Conservation (phyloP, 2,888 invertebrate genomes). For the Octodonta nipae region DNA sequence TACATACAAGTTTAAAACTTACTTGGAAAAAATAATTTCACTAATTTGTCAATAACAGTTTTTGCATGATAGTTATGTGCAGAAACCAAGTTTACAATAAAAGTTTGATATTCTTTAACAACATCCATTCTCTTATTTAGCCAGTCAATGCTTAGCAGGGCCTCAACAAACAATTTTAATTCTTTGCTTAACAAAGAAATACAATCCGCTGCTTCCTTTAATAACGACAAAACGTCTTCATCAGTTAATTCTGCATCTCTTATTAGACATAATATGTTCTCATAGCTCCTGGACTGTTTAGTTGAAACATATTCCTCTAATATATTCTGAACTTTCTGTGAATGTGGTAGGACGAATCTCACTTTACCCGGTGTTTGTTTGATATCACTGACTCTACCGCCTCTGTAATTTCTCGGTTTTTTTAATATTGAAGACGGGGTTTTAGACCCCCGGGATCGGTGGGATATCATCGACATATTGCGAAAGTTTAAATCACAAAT, state of each 20-base stretch:
- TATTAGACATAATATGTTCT: constrained; percentile 39
- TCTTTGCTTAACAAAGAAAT: constrained; percentile 44
- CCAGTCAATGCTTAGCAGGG: constrained; percentile 48
- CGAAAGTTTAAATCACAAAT: no score
- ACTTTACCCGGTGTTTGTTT: constrained; percentile 23
- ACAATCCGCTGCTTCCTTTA: constrained; percentile 43
- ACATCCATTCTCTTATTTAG: constrained; percentile 36
- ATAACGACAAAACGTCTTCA: constrained; percentile 41
- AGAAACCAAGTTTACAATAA: constrained; percentile 52
- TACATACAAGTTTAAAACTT: no score
- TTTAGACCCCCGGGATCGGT: no score
- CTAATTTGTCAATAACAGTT: constrained; percentile 45
- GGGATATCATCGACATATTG: no score
- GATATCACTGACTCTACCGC: constrained; percentile 16
- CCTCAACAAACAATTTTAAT: constrained; percentile 46
- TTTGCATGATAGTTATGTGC: constrained; percentile 53
- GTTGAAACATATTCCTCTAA: constrained; percentile 33
- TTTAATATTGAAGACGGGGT: constrained; percentile 24
- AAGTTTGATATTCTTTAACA: constrained; percentile 46
- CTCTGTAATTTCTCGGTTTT: constrained; percentile 17
- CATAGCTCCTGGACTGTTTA: constrained; percentile 36
- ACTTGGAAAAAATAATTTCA: constrained; percentile 49
- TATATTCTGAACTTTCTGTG: constrained; percentile 36
- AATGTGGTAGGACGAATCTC: constrained; percentile 37
- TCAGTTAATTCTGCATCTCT: constrained; percentile 42